phyloP scores from a whole-genome alignment of 2,888 invertebrate species.

The Perizoma affinitatum region DNA sequence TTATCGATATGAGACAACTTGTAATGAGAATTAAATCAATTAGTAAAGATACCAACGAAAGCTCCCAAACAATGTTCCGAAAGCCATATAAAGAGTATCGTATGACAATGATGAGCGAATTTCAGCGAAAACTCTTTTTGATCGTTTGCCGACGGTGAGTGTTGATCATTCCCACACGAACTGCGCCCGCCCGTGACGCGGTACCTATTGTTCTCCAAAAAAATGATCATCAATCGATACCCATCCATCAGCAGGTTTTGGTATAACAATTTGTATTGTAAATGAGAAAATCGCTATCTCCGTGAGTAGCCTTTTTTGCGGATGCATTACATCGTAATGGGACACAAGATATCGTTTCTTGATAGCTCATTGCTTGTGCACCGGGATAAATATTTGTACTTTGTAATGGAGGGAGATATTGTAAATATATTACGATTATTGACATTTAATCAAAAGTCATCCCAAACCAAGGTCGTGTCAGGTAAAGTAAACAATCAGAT shows the following conservation, averaged over 20 bases:
- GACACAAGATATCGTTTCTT: slow-evolving; percentile 29
- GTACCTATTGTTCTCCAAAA: slow-evolving; percentile 61
- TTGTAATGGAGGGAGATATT: slow-evolving; percentile 30
- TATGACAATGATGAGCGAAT: slow-evolving; percentile 59
- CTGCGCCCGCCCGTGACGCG: slow-evolving; percentile 47
- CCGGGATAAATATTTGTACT: slow-evolving; percentile 26
- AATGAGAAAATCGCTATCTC: slow-evolving; percentile 23
- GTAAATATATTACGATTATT: slow-evolving; percentile 29
- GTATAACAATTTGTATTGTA: slow-evolving; percentile 31
- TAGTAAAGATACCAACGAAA: slow-evolving; percentile 35
- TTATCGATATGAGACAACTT: slow-evolving; percentile 2
- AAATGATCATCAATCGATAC: slow-evolving; percentile 60
- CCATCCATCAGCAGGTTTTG: slow-evolving; percentile 36
- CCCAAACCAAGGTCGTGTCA: slow-evolving; percentile 8
- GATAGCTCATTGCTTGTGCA: slow-evolving; percentile 22
- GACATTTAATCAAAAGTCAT: slow-evolving; percentile 24
- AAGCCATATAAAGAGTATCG: slow-evolving; percentile 59
- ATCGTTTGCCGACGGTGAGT: slow-evolving; percentile 67
- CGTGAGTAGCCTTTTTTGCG: slow-evolving; percentile 21
- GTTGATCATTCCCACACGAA: slow-evolving; percentile 81
- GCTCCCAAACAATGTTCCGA: slow-evolving; percentile 38
- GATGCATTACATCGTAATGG: slow-evolving; percentile 24
- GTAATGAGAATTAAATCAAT: slow-evolving; percentile 4
- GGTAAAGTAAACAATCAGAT: slow-evolving; percentile 46
- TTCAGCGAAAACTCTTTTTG: slow-evolving; percentile 77